Evolutionary conservation across 2,888 invertebrate species (phyloP), one percentile per base, ranked within the genome.

Genomic region (Aphodius sticticus): DNA sequence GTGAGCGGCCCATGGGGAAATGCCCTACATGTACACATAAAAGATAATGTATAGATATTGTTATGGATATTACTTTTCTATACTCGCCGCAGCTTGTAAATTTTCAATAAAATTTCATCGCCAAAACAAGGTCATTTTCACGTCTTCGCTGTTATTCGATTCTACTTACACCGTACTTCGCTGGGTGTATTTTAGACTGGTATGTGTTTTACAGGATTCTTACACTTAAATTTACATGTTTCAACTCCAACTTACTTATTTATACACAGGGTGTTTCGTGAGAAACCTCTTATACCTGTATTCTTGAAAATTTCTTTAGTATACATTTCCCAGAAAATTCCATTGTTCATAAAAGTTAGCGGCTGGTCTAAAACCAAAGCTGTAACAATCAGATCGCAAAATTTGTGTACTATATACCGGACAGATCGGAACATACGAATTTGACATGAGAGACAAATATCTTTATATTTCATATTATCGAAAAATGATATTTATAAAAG

Each of bases 1-100:
- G 53, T 84, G 83, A 82, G 81, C 76, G 80, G 80, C 71, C 81
- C 79, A 81, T n/a, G 37, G 81, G 83, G 82, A 82, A 84, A 84
- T 82, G 83, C 82, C 82, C 82, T 53, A 83, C 83, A 83, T 83
- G 81, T 82, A 82, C 84, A 85, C 85, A 85, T 85, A 80, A 80
- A 79, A 84, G 85, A 86, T 86, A 86, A 87, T 84, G 83, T 86
- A 87, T 85, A 84, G 86, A 85, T 86, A 87, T 86, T 87, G 86
- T 86, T 86, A 86, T 86, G 85, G 84, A 85, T 86, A 86, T 85
- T 85, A 84, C 85, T 84, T 85, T 86, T 85, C 85, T 83, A 83
- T 84, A 85, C 69, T 69, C 69, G 86, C 85, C 84, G 84, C 84
- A 83, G 84, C 84, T 83, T 83, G 83, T 85, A 86, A 85, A 86